Evolutionary conservation across 1,140 invertebrate species (phyloP).

Genomic region (Antheraea mylitta): DNA sequence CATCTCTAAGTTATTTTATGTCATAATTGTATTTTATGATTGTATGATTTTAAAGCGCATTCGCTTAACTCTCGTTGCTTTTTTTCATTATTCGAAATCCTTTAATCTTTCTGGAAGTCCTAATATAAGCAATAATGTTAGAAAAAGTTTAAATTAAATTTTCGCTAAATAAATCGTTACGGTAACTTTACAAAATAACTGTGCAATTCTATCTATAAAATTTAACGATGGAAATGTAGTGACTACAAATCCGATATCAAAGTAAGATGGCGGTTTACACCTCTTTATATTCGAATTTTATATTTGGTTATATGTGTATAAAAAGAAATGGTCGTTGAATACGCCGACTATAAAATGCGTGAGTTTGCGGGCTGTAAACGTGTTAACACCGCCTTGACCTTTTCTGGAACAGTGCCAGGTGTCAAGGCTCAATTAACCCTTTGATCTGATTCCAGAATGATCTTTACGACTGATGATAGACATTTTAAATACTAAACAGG

Average conservation of each 20-base stretch:
- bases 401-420: constrained; percentile 28
- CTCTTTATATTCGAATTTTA: constrained; percentile 36
- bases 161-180: background rate
- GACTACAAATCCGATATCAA: constrained; percentile 27
- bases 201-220: background rate
- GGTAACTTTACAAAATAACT: background rate
- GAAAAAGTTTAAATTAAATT: too few relatives aligned
- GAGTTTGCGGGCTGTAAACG: constrained; percentile 45
- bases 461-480: background rate
- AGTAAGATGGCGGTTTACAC: constrained; percentile 32
- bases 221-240: background rate
- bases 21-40: too few relatives aligned
- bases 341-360: constrained; percentile 53
- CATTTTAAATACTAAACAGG: constrained; percentile 12
- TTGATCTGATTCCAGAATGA: background rate
- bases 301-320: constrained; percentile 31
- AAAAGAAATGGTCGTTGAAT: constrained; percentile 32
- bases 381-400: constrained; percentile 55
- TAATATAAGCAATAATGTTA: too few relatives aligned
- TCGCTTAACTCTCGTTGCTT: too few relatives aligned
- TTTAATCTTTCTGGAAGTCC: too few relatives aligned
- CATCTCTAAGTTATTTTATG: too few relatives aligned
- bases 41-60: too few relatives aligned
- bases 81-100: too few relatives aligned
- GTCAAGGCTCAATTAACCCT: constrained; percentile 40